Conservation (phyloP, 2,888 invertebrate genomes). For the Caenorhabditis auriculariae region DNA sequence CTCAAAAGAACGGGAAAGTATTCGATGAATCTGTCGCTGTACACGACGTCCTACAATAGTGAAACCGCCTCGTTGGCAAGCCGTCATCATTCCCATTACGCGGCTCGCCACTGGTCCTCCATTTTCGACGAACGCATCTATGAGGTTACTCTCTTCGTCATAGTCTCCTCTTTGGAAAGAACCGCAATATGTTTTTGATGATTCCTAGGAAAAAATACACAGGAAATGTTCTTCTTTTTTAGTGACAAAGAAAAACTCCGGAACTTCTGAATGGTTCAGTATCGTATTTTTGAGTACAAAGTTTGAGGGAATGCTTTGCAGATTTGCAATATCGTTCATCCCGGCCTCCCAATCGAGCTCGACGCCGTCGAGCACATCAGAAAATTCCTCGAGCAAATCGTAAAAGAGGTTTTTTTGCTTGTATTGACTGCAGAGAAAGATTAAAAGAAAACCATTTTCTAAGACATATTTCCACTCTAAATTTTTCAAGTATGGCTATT, state of each 20-base stretch:
- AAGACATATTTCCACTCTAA: neutral
- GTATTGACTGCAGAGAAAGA: neutral
- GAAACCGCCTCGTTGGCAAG: constrained; percentile 26
- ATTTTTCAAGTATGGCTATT: neutral
- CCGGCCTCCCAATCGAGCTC: constrained; percentile 52
- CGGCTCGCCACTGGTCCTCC: constrained; percentile 15
- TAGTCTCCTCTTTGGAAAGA: too few species aligned
- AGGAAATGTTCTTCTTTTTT: too few species aligned
- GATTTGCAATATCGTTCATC: constrained; percentile 48
- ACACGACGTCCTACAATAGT: constrained; percentile 23
- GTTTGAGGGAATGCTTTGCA: constrained; percentile 8
- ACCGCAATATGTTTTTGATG: neutral
- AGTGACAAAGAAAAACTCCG: neutral
- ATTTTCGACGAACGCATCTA: constrained; percentile 31
- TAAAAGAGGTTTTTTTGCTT: constrained; percentile 30
- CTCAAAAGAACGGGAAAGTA: too few species aligned
- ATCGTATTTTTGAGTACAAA: too few species aligned
- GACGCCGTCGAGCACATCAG: constrained; percentile 53
- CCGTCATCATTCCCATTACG: constrained; percentile 11
- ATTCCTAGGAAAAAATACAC: neutral
- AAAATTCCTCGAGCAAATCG: constrained; percentile 37
- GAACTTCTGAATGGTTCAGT: neutral
- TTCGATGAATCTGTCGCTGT: constrained; percentile 23
- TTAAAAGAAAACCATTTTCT: neutral
- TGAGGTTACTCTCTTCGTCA: constrained; percentile 7